Evolutionary conservation across 1,140 invertebrate species (phyloP).

Genomic region (Drosophila funebris): DNA sequence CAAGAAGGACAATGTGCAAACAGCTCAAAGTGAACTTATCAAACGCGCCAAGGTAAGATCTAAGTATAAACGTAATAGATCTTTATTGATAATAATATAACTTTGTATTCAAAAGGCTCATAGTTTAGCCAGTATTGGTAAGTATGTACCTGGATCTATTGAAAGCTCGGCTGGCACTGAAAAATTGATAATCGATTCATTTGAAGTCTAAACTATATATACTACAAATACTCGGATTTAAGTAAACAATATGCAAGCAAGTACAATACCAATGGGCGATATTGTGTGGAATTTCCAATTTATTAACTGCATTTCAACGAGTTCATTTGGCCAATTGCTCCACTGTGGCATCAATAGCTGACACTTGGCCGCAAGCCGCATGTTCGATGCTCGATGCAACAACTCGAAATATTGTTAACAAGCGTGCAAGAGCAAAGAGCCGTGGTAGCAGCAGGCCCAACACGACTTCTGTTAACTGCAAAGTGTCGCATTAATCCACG

Average conservation of each 20-base stretch:
- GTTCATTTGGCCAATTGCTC: conserved; percentile 38
- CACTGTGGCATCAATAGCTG: conserved; percentile 45
- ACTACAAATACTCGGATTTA: not conserved
- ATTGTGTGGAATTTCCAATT: not conserved
- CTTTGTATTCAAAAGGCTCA: conserved; percentile 40
- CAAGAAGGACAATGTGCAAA: conserved; percentile 91
- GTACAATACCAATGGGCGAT: not conserved
- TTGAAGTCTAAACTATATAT: not conserved
- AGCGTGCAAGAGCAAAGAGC: conserved; percentile 67
- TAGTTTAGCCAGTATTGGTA: conserved; percentile 65
- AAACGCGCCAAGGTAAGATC: conserved; percentile 93
- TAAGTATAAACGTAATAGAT: too few species aligned
- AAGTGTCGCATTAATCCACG: conserved; percentile 76
- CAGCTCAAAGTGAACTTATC: conserved; percentile 94
- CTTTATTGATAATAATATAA: not conserved
- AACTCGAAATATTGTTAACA: conserved; percentile 77
- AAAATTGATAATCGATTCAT: conserved; percentile 22
- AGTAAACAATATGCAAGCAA: not conserved
- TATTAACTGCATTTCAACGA: not conserved
- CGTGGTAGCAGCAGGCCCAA: conserved; percentile 21
- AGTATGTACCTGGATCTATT: conserved; percentile 56
- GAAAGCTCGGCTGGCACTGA: conserved; percentile 52
- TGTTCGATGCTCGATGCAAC: conserved; percentile 55
- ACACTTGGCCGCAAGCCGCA: conserved; percentile 63
- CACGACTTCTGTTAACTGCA: conserved; percentile 62